Percentiles rank a stretch among this genome's conserved stretches.
Conservation (phyloP, 2,888 invertebrate species). For the Athripsodes cinereus region DNA sequence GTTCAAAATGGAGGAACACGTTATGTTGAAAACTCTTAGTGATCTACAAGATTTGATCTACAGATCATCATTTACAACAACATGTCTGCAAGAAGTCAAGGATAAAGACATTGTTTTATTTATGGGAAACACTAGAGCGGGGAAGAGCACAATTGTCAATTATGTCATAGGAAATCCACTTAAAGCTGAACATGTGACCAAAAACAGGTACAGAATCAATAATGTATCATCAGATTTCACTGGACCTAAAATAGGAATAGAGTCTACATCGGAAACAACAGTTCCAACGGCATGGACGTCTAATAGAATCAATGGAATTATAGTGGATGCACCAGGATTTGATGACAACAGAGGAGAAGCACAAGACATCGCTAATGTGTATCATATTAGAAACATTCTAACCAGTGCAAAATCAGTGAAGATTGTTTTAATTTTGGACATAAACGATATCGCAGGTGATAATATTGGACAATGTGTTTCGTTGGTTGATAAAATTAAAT, state of each 20-base stretch:
- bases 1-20: too few relatives aligned
- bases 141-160: not conserved
- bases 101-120: not conserved
- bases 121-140: slow-evolving; percentile 1
- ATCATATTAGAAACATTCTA: not conserved
- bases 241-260: not conserved
- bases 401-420: not conserved
- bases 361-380: not conserved
- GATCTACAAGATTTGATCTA: too few relatives aligned
- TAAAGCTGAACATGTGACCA: not conserved
- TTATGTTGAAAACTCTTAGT: too few relatives aligned
- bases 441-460: not conserved
- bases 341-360: slow-evolving; percentile 4
- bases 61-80: too few relatives aligned
- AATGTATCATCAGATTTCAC: not conserved
- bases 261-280: not conserved
- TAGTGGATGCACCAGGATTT: not conserved
- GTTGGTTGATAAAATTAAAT: not conserved
- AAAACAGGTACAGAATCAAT: not conserved
- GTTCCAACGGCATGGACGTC: not conserved
- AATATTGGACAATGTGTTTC: not conserved
- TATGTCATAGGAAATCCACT: not conserved
- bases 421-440: not conserved
- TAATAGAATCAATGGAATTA: not conserved
- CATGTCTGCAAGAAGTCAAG: not conserved